phyloP scores from a whole-genome alignment of 2,113 vertebrate species.

The Chaenocephalus aceratus region DNA sequence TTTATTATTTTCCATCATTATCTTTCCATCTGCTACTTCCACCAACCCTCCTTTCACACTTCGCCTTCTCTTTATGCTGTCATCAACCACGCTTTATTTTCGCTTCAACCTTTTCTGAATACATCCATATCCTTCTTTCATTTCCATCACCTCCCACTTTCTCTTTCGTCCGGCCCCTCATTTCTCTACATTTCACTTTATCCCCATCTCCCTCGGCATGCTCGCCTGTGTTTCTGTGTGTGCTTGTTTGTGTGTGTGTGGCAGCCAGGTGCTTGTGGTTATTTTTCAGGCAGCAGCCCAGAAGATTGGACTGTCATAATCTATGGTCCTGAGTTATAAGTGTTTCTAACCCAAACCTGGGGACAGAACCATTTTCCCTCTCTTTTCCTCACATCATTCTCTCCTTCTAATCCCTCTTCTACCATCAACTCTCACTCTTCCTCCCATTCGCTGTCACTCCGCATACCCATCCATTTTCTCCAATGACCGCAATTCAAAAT shows the following conservation, averaged over 20 bases:
- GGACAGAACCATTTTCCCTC: constrained; percentile 71
- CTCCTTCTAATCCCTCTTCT: constrained; percentile 16
- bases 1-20: constrained; percentile 53
- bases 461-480: constrained; percentile 54
- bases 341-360: constrained; percentile 81
- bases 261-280: constrained; percentile 75
- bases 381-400: constrained; percentile 5
- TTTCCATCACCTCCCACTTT: constrained; percentile 61
- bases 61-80: constrained; percentile 56
- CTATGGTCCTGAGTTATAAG: constrained; percentile 86
- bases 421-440: constrained; percentile 62
- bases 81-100: constrained; percentile 72
- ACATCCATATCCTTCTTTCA: constrained; percentile 66
- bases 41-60: constrained; percentile 46
- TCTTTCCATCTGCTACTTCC: constrained; percentile 65
- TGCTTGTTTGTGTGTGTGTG: constrained; percentile 59
- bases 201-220: constrained; percentile 55
- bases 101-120: constrained; percentile 70
- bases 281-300: constrained; percentile 84
- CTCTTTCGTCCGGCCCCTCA: constrained; percentile 58
- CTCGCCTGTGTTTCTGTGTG: constrained; percentile 14
- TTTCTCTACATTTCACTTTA: constrained; percentile 66
- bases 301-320: constrained; percentile 87
- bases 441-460: constrained; percentile 45
- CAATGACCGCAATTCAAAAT: constrained; percentile 43